These are phyloP conservation scores for Chlorodrepanis virens DNA, from an alignment of 2,113 vertebrate genomes.

Conservation along the genomic window DNA sequence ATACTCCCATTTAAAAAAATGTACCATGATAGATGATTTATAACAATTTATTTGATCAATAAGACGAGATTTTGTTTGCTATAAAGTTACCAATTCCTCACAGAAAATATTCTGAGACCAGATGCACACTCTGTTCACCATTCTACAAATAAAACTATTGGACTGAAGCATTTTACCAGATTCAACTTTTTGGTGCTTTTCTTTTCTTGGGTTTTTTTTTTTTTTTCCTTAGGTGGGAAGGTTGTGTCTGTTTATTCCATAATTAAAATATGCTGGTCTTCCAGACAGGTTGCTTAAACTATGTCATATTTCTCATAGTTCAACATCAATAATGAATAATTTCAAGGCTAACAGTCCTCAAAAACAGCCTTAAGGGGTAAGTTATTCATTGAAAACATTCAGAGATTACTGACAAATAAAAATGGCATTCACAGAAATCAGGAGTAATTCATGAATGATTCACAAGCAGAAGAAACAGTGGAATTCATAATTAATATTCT, in stretches of 20 bases:
- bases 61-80: neutral
- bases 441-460: slow-evolving; percentile 32
- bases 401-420: slow-evolving; percentile 15
- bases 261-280: neutral
- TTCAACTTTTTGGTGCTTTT: neutral
- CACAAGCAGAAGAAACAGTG: neutral
- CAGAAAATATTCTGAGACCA: neutral
- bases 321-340: neutral
- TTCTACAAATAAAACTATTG: neutral
- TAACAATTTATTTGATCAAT: neutral
- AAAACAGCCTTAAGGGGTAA: neutral
- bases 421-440: neutral
- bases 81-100: neutral
- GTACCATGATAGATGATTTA: neutral
- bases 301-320: neutral
- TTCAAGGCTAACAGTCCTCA: neutral
- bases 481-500: slow-evolving; percentile 38
- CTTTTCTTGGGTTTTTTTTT: neutral
- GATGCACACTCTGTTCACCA: neutral
- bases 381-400: neutral
- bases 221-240: fast-evolving
- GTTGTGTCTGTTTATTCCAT: neutral
- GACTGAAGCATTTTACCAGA: neutral
- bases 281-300: neutral
- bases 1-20: neutral